Conservation (phyloP, 1,140 invertebrate genomes). For the Caenorhabditis tropicalis region DNA sequence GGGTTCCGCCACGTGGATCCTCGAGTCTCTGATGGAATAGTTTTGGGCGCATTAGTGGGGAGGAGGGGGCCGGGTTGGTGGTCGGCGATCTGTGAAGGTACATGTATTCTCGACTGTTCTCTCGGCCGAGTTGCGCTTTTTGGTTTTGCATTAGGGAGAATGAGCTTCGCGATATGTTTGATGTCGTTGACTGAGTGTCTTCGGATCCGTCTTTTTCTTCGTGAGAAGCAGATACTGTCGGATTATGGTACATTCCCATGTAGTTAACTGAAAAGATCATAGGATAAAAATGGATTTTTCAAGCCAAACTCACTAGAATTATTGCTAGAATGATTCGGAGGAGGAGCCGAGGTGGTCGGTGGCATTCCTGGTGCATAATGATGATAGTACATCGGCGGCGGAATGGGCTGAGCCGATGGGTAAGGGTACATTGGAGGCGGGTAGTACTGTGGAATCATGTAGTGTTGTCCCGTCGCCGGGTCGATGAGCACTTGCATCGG, state of each 20-base stretch:
- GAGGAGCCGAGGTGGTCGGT: not conserved
- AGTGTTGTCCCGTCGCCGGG: slow-evolving; percentile 51
- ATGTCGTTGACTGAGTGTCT: slow-evolving; percentile 17
- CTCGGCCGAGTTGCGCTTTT: not conserved
- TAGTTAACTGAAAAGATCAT: not conserved
- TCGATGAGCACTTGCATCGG: slow-evolving; percentile 50
- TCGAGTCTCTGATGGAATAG: slow-evolving; percentile 2
- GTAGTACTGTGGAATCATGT: slow-evolving; percentile 50
- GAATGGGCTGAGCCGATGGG: slow-evolving; percentile 1
- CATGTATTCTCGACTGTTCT: slow-evolving; percentile 34
- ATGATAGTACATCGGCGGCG: slow-evolving; percentile 44
- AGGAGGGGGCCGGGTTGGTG: not conserved
- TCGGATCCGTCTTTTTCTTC: slow-evolving; percentile 13
- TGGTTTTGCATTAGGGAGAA: slow-evolving; percentile 18
- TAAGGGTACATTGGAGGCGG: slow-evolving; percentile 50
- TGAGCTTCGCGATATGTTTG: slow-evolving; percentile 11
- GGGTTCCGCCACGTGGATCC: not conserved
- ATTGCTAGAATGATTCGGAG: not conserved
- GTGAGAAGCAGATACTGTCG: not conserved
- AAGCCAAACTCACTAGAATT: not conserved
- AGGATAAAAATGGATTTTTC: not conserved
- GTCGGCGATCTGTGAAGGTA: not conserved
- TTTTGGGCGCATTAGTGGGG: slow-evolving; percentile 2
- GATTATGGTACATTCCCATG: not conserved
- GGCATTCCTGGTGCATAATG: not conserved